Evolutionary conservation across 1,140 invertebrate genomes (phyloP).

Genomic region (Homalodisca vitripennis): DNA sequence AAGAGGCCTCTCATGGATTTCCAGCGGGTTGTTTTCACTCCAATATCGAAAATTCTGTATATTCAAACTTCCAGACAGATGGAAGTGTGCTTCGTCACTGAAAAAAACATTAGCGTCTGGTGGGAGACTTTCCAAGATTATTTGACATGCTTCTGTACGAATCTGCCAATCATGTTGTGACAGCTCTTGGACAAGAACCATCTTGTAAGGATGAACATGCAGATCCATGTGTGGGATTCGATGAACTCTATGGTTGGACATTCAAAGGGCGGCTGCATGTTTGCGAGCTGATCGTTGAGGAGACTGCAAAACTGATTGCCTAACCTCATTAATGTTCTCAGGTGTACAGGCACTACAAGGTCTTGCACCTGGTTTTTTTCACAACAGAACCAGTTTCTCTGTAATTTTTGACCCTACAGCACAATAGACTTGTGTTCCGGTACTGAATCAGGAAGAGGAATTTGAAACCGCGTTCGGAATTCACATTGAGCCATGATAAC

Average conservation of each 20-base stretch:
- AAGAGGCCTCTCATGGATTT: conserved; percentile 10
- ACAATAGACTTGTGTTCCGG: conserved; percentile 13
- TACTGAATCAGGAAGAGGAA: no score
- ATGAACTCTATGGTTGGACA: conserved; percentile 24
- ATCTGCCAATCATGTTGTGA: conserved; percentile 14
- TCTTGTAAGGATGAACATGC: background rate
- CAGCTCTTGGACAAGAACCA: conserved; percentile 9
- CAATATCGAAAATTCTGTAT: conserved; percentile 22
- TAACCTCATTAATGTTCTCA: no score
- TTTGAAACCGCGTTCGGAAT: no score
- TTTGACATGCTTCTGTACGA: conserved; percentile 4
- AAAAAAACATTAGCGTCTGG: conserved; percentile 9
- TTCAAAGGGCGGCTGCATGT: no score
- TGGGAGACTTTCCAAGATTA: background rate
- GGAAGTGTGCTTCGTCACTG: conserved; percentile 29
- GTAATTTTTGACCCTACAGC: conserved; percentile 16
- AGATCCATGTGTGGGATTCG: conserved; percentile 32
- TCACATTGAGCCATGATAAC: conserved; percentile 2
- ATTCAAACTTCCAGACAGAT: conserved; percentile 8
- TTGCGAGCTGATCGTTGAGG: no score
- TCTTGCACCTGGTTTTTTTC: no score
- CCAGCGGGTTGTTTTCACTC: conserved; percentile 16
- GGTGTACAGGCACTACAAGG: no score
- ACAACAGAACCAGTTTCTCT: no score
- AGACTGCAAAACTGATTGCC: no score